Evolutionary conservation across 2,113 vertebrate species (phyloP), one percentile per base, ranked within the genome.

Genomic region (Rhinoptilus africanus): DNA sequence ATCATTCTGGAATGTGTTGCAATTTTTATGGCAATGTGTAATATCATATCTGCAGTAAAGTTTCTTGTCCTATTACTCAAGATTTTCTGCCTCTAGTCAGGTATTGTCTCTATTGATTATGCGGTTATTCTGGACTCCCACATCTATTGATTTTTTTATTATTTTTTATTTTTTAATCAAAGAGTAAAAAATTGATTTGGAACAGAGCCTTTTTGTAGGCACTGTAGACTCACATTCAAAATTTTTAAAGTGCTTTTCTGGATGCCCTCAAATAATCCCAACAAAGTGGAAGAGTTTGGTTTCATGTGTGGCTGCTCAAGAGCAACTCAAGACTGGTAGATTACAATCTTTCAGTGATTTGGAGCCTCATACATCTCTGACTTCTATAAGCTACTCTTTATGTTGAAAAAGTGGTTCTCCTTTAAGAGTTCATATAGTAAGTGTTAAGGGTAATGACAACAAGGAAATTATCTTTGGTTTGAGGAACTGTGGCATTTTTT

Each of bases 401-500:
- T 53, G 35, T 43, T 51, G 32, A 45, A 88, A 88, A 78, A 26
- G 35, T 48, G 10, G 4, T 45, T 72, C 80, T 73, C n/a, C 62
- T 95, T 86, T 67, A 62, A 71, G 59, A 51, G 47, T 82, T 86
- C 43, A 37, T 89, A 24, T 45, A 69, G 57, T 76, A 51, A 80
- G 12, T 53, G 32, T 74, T 88, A 88, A 88, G 63, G 62, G 60
- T 27, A 83, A 60, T 43, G 68, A 71, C 37, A 94, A 63, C 72
- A 83, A 51, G 66, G 69, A 94, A 94, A 96, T 95, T 88, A 76
- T 90, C 92, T 91, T 88, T 8, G 24, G 67, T 96, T 89, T 93
- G 87, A 96, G 87, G 80, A 92, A 60, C 75, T 30, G 43, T 93
- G 89, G 85, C 86, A 85, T 89, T 94, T 92, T 85, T 94, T 98